phyloP scores from a whole-genome alignment of 2,113 vertebrate genomes.

The Leptosomus discolor region DNA sequence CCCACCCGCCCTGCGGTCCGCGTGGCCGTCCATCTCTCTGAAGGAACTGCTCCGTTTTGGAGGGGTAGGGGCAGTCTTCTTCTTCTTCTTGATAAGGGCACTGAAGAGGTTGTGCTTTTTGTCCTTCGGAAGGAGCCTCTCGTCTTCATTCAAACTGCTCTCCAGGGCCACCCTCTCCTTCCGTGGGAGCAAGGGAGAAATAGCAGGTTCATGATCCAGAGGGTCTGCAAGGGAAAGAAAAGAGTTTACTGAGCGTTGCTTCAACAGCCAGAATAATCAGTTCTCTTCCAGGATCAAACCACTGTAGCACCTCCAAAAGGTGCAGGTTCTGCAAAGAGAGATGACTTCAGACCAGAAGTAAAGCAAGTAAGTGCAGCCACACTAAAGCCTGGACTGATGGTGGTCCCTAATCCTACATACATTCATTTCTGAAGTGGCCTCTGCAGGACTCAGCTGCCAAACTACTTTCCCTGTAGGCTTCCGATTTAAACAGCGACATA shows the following conservation, averaged over 20 bases:
- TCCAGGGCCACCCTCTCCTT: constrained; percentile 85
- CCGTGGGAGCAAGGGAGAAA: constrained; percentile 88
- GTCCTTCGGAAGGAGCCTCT: constrained; percentile 88
- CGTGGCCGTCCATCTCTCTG: constrained; percentile 83
- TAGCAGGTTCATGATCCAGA: constrained; percentile 80
- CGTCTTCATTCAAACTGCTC: constrained; percentile 85
- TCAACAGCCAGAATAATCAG: neutral
- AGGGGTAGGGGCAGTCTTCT: constrained; percentile 89
- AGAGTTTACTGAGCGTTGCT: neutral
- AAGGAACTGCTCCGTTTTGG: constrained; percentile 97
- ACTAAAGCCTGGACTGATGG: neutral
- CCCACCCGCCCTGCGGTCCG: constrained; percentile 64
- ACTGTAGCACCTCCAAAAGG: neutral
- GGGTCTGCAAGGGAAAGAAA: constrained; percentile 73
- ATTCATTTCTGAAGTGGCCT: neutral
- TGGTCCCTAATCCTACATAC: neutral
- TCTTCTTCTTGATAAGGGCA: constrained; percentile 95
- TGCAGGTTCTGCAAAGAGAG: neutral
- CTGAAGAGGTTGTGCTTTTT: constrained; percentile 89
- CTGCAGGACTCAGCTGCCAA: neutral
- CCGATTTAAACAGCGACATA: neutral
- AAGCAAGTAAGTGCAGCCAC: neutral
- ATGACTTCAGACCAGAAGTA: neutral
- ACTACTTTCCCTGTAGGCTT: neutral
- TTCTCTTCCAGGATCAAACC: neutral